Base-by-base conservation (phyloP, 2,797 vertebrate genomes). In the Dipus sagitta region DNA sequence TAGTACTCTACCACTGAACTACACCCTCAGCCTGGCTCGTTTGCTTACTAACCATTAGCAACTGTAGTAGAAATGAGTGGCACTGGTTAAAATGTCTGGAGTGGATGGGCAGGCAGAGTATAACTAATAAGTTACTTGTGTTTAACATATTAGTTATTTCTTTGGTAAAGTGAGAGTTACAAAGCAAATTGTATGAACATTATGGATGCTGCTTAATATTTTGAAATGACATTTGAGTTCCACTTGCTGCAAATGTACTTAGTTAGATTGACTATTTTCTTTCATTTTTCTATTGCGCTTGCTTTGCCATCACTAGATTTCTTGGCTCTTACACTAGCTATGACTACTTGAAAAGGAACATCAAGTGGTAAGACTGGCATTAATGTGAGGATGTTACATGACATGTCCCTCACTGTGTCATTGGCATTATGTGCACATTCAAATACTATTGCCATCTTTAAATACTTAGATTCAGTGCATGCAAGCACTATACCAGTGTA, bases 331-430 rank as follows among this genome's bases (percentile, higher is more conserved):
- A 98, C 98, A 96, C 97, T 98, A 98, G 98, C 98, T 98, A 98
- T 98, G 98, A 97, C 98, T 98, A 97, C 98, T 98, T 98, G 98
- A 98, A 97, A 98, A 98, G 98, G 98, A 98, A n/a, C 98, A 86
- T 98, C 98, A 98, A 98, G 98, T 98, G 98, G 98, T 98, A 98
- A 98, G 98, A 98, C 96, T 96, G 95, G 95, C 97, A 91, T 98
- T 96, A 85, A 92, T 98, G 97, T 98, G 98, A 98, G 98, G 97
- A 97, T 98, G 97, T 97, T 96, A 20, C 97, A 85, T 97, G 97
- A 96, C 96, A 96, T 96, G 98, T 96, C 97, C 98, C 97, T 98
- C 88, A 67, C 96, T 97, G 96, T 97, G 88, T 97, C 98, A 96
- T 85, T 81, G 97, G 98, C 98, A 90, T 98, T 98, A 98, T 98